A percentile compares a stretch with the other conserved stretches of the same genome.
These are phyloP conservation scores for Batillaria attramentaria DNA, from an alignment of 1,140 invertebrate genomes.

Conservation along the genomic window DNA sequence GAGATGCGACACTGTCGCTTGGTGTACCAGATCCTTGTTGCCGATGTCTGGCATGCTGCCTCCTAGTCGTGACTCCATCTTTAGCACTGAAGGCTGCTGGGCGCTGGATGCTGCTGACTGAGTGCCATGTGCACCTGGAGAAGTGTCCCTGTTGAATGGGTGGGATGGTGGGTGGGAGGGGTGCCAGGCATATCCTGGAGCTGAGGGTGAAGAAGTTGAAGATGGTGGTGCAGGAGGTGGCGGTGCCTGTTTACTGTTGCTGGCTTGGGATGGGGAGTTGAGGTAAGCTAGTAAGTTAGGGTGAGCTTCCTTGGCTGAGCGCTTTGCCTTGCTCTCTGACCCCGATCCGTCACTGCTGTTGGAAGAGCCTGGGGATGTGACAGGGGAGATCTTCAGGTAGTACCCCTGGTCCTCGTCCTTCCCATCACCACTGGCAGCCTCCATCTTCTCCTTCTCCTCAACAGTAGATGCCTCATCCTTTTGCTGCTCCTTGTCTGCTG, in stretches of 20 bases:
- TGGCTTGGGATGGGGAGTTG: slow-evolving; percentile 16
- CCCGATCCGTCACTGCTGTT: slow-evolving; percentile 20
- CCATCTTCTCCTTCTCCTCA: slow-evolving; percentile 7
- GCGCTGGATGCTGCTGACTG: background rate
- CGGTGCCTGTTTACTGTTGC: background rate
- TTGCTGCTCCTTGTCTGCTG: slow-evolving; percentile 11
- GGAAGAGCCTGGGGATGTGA: background rate
- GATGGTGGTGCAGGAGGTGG: background rate
- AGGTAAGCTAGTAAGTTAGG: slow-evolving; percentile 65
- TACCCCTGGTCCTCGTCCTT: slow-evolving; percentile 10
- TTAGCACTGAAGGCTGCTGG: background rate
- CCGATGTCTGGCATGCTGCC: slow-evolving; percentile 18
- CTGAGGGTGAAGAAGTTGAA: background rate
- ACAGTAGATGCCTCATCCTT: slow-evolving; percentile 13
- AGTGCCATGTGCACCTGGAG: too few species aligned
- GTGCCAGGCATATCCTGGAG: background rate
- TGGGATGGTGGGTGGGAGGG: background rate
- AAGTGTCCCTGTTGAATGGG: background rate
- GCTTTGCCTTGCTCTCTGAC: slow-evolving; percentile 35
- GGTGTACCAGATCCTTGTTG: slow-evolving; percentile 56
- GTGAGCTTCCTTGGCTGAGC: slow-evolving; percentile 63
- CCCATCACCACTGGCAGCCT: slow-evolving; percentile 17
- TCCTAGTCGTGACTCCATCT: too few species aligned
- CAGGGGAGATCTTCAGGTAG: background rate
- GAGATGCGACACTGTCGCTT: slow-evolving; percentile 54